Base-by-base conservation (phyloP, 2,797 vertebrate genomes). In the Neosilurus mollespiculum region DNA sequence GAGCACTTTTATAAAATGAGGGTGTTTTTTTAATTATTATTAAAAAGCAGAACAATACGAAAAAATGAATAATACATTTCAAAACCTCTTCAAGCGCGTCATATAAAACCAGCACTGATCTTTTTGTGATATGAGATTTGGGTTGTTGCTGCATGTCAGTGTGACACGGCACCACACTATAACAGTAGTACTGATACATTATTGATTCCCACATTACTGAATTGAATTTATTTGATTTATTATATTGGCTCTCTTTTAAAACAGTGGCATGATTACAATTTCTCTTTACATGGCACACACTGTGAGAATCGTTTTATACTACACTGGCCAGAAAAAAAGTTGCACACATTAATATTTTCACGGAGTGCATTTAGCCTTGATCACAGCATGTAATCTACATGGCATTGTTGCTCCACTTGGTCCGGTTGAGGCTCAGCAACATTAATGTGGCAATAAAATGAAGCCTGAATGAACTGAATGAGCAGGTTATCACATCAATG, bases 81-180 rank as follows among this genome's bases (percentile, higher is more conserved):
- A 37, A 49, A 49, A 24, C 37, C 43, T n/a, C 15, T 43, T 78
- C 58, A 16, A 26, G 49, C 37, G 62, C 14, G n/a, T 78, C 12
- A 67, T 20, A 81, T 80, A 62, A 76, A 22, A 54, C 26, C 43
- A 79, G 56, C 73, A 54, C 20, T 64, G 62, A 81, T 30, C 22
- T 30, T 54, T 64, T 67, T 53, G 64, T 49, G 59, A 72, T 18
- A 26, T 75, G 20, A n/a, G 20, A 8, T 26, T n/a, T 34, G 20
- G 12, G 37, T 78, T 82, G 80, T 65, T 56, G 65, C 56, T 62
- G 75, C 72, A 65, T 59, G 49, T 78, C 66, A 71, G 30, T 78
- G 24, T 62, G 65, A 54, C 56, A 77, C 67, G n/a, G 26, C 54
- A 78, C 34, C 51, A 73, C 9, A 26, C 4, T 22, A 16, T 58